Evolutionary conservation across 2,113 vertebrate genomes (phyloP).

Genomic region (Strigops habroptila): DNA sequence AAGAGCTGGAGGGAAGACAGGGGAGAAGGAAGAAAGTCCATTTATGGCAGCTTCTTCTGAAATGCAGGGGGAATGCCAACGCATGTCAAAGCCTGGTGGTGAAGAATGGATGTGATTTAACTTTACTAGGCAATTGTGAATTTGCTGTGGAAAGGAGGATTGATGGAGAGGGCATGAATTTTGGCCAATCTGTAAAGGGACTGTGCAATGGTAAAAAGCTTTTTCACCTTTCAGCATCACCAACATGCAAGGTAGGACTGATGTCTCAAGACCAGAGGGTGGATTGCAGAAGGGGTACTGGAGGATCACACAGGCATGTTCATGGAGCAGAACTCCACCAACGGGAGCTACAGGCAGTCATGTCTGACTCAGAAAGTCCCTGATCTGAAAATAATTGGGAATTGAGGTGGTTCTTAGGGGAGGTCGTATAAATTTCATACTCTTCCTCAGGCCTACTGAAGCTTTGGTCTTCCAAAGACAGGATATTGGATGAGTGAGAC

Average conservation of each 20-base stretch:
- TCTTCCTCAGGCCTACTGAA: background rate
- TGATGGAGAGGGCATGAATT: conserved; percentile 11
- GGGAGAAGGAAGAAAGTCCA: background rate
- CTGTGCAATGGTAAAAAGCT: background rate
- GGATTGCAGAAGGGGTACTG: accelerated
- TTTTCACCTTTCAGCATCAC: background rate
- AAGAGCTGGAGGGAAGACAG: background rate
- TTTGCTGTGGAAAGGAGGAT: conserved; percentile 16
- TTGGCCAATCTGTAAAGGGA: background rate
- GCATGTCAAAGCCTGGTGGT: background rate
- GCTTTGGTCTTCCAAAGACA: background rate
- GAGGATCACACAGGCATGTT: background rate
- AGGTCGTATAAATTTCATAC: background rate
- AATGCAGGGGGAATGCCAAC: background rate
- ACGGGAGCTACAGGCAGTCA: background rate
- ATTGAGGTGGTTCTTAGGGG: background rate
- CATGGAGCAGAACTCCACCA: background rate
- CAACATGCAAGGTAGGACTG: background rate
- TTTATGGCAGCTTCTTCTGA: background rate
- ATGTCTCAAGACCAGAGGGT: background rate
- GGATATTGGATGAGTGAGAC: background rate
- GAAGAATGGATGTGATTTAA: conserved; percentile 30
- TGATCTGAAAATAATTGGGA: background rate
- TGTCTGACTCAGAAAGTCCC: background rate
- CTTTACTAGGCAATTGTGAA: background rate